Base-by-base conservation (phyloP, 2,113 vertebrate species). In the Porphyrio hochstetteri region DNA sequence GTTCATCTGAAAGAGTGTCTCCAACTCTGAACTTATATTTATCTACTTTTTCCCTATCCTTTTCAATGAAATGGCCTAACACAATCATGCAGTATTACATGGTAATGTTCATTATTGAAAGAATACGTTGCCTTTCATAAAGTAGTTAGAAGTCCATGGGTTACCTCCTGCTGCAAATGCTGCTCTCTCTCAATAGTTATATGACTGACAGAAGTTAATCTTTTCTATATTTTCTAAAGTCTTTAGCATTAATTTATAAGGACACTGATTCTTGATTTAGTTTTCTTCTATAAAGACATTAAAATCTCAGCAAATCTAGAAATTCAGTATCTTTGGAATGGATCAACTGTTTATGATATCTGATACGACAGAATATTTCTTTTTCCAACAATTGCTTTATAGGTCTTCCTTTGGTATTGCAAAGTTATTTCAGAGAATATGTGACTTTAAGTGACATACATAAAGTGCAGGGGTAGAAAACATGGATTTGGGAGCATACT, bases 1-100 rank as follows among this genome's bases (percentile, higher is more conserved):
- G 46, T 82, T 95, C 18, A 72, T 84, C 91, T 92, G 46, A 77
- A 94, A 88, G 4, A 24, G 6, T 63, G 44, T 82, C 61, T 93
- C 40, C 70, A 40, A 29, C 36, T 95, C 18, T 76, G 63, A 95
- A 85, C 46, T 82, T 90, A 57, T 86, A 80, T 84, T 95, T 97
- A 55, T 40, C 60, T 92, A 1, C 28, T 86, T 11, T 3, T 78
- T 84, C 9, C 36, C 56, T 78, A 53, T 64, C 40, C 52, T 84
- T 88, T 53, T 7, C 31, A 90, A 94, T 91, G 61, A 65, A 95
- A 23, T 57, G 14, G 19, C 29, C n/a, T 88, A 53, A 33, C 44
- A 16, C 1, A 2, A 50, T 83, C 35, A 42, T 33, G 9, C 3
- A 42, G 19, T 65, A 86, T 84, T 74, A 56, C 68, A 77, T 88